phyloP scores from a whole-genome alignment of 2,797 vertebrate species.

The Poecilia picta region DNA sequence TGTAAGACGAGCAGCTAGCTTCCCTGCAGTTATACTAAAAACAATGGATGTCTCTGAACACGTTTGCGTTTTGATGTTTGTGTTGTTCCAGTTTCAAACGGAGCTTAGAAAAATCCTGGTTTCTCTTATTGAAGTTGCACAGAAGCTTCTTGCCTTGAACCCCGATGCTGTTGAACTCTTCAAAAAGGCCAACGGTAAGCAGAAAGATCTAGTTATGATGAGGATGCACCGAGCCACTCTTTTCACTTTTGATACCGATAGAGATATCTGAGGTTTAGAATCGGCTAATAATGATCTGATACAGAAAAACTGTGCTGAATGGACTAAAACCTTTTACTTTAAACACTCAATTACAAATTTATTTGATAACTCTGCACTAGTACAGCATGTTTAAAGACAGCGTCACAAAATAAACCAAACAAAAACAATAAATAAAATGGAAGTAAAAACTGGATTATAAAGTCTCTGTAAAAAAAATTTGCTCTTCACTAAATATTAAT shows the following conservation, averaged over 20 bases:
- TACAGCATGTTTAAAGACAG: too few species aligned
- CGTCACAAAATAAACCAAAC: too few species aligned
- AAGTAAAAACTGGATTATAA: too few species aligned
- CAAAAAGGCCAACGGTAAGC: constrained; percentile 94
- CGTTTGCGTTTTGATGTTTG: constrained; percentile 5
- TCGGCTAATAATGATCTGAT: too few species aligned
- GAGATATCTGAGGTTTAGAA: too few species aligned
- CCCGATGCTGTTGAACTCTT: constrained; percentile 97
- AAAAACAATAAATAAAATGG: too few species aligned
- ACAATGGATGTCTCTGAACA: neutral
- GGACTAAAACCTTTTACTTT: too few species aligned
- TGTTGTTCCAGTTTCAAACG: constrained; percentile 90
- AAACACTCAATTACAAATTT: too few species aligned
- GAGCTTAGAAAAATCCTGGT: constrained; percentile 97
- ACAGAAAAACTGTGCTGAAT: neutral
- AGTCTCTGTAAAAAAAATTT: too few species aligned
- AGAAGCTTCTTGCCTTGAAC: constrained; percentile 95
- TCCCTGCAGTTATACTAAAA: neutral
- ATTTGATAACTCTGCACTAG: too few species aligned
- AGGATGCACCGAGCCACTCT: neutral
- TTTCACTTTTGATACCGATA: too few species aligned
- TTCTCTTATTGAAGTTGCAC: constrained; percentile 98
- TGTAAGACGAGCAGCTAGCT: constrained; percentile 68
- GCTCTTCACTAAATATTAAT: too few species aligned
- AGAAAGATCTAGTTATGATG: neutral